Conservation (phyloP, 2,888 invertebrate species). For the Euspilapteryx auroguttella region DNA sequence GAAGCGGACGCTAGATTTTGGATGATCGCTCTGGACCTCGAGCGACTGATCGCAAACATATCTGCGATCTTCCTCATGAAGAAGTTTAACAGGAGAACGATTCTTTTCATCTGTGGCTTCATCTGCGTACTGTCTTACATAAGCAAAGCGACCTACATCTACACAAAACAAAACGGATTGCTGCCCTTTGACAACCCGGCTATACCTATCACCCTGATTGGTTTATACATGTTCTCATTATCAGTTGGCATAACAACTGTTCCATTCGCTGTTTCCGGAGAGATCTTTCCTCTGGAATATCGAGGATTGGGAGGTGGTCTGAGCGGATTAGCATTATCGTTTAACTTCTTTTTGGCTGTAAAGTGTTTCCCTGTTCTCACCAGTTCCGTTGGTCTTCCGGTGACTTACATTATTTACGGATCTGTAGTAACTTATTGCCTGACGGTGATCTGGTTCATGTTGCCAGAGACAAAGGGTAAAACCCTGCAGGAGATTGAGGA, state of each 20-base stretch:
- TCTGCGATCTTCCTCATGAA: slow-evolving; percentile 28
- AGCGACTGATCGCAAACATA: slow-evolving; percentile 63
- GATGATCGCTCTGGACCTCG: slow-evolving; percentile 65
- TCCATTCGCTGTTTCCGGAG: slow-evolving; percentile 69
- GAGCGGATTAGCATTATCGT: slow-evolving; percentile 43
- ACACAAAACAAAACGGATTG: slow-evolving; percentile 17
- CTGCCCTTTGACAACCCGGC: slow-evolving; percentile 32
- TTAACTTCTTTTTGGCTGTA: slow-evolving; percentile 53
- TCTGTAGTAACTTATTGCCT: slow-evolving; percentile 39
- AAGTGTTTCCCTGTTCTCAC: slow-evolving; percentile 51
- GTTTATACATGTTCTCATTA: slow-evolving; percentile 60
- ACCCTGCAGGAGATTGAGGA: slow-evolving; percentile 61
- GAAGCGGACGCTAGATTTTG: slow-evolving; percentile 45
- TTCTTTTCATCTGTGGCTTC: not conserved
- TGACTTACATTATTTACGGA: slow-evolving; percentile 48
- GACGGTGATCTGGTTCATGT: slow-evolving; percentile 38
- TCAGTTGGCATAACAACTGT: slow-evolving; percentile 66
- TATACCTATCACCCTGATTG: slow-evolving; percentile 47
- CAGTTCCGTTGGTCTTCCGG: slow-evolving; percentile 25
- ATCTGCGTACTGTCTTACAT: slow-evolving; percentile 39
- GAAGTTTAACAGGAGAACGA: not conserved
- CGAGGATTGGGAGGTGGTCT: slow-evolving; percentile 56
- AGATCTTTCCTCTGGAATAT: slow-evolving; percentile 52
- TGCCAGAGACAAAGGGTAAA: slow-evolving; percentile 71
- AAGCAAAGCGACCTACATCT: slow-evolving; percentile 47